Conservation (phyloP, 2,888 invertebrate species). For the Acanthosepion esculentum region DNA sequence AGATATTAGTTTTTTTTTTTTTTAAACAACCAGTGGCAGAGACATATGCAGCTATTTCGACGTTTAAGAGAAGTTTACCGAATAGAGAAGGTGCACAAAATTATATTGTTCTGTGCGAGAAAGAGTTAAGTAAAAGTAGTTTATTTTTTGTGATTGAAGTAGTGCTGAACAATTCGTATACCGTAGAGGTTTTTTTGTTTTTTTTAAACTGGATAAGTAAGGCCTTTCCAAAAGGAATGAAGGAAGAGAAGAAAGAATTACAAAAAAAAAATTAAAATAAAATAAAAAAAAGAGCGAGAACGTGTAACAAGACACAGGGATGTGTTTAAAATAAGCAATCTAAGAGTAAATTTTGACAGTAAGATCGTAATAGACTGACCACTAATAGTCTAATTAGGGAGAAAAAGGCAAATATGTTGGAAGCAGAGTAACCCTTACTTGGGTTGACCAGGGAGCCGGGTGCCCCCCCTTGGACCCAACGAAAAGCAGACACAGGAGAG, state of each 20-base stretch:
- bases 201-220: not conserved
- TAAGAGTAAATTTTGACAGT: not conserved
- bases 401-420: not conserved
- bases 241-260: not conserved
- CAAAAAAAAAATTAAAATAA: not conserved
- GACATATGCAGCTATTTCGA: too few species aligned
- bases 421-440: not conserved
- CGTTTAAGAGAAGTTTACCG: not conserved
- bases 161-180: not conserved
- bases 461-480: conserved; percentile 11
- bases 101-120: too few species aligned
- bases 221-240: not conserved
- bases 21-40: too few species aligned
- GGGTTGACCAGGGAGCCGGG: conserved; percentile 23
- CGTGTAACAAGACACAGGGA: not conserved
- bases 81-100: not conserved
- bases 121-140: too few species aligned
- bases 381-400: too few species aligned
- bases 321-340: too few species aligned
- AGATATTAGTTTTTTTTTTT: too few species aligned
- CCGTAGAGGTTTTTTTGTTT: not conserved
- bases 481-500: not conserved
- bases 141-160: not conserved
- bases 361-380: not conserved
- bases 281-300: not conserved